Base-by-base conservation (phyloP, 2,888 invertebrate species). In the Laothoe populi region DNA sequence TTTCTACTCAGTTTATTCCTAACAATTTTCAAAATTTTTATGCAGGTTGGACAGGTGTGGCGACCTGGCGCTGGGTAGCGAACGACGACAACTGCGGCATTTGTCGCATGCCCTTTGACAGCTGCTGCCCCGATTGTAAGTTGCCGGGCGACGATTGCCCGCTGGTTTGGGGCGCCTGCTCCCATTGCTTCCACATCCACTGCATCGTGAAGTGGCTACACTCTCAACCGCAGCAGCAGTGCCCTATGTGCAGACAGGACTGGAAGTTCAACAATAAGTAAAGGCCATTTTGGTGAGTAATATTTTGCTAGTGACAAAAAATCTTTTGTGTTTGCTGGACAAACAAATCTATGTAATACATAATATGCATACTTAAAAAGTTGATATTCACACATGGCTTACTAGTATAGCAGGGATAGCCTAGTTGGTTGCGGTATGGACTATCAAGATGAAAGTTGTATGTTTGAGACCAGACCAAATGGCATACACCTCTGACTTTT, bases 171-270 rank as follows among this genome's bases (percentile, higher is more conserved):
- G 99, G 99, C 65, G 97, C 97, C 81, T 99, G 99, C 88, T 98
- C 98, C 8, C 99, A 99, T 93, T 99, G 99, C 92, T 99, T 99
- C 90, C 99, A 99, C 90, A 99, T 99, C 90, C 99, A 99, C 90
- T 99, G 99, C 92, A 99, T 99, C 80, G 98, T 98, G 85, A 99
- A 99, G 95, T 99, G 99, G 99, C 94, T 99, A 59, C 98, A 99
- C 84, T 97, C 99, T 19, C 97, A 97, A 88, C 96, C 96, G 74
- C 96, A 96, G 88, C 97, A 97, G 82, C 96, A 96, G 93, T 97
- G 97, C 78, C 97, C 97, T 65, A 99, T 99, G 98, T 99, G 99
- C 90, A 95, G 99, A 77, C 99, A 99, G 88, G 98, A 98, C 84
- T 99, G 99, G 99, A 99, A 98, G 89, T 99, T 98, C 89, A 98